Evolutionary conservation across 2,113 vertebrate genomes (phyloP), one percentile per base, ranked within the genome.

Genomic region (Phylloscopus trochiloides): DNA sequence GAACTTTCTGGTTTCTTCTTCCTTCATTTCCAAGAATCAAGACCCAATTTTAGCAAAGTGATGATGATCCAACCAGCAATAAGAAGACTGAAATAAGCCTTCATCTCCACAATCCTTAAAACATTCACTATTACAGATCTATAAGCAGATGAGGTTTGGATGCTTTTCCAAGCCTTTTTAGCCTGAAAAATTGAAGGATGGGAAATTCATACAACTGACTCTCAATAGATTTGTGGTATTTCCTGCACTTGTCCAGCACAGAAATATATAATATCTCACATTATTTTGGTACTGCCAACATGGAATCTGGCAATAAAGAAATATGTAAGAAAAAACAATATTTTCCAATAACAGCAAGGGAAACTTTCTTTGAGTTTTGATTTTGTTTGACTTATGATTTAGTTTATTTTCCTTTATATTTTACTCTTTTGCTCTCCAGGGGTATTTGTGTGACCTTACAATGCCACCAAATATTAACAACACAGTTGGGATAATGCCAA

Each of bases 21-120:
- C 32, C 40, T 96, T 88, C 84, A 85, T 96, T 96, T 86, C 92
- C 93, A 89, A 94, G 92, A 97, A 97, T 40, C 17, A 86, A 97
- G 62, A 84, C 38, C 58, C 88, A 87, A 32, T 97, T 81, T 98
- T 97, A 96, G 86, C 43, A 55, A 97, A 95, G 73, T 86, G 43
- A 31, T 92, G 76, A 67, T 88, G 58, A 86, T 81, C 32, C 80
- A 93, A 52, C 6, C 45, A 95, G 76, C 43, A 82, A 85, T 61
- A 90, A 90, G 40, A 65, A n/a, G 58, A 70, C 50, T 63, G 63
- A 93, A 96, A 95, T 90, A 93, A 68, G 59, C 67, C 34, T 90
- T 72, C 51, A 67, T 74, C 16, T 63, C 65, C 47, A 43, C 43
- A 84, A 57, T 62, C 22, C 74, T 75, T 81, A 73, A 86, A 93